These are phyloP conservation scores for Mesochorus sp. DNA, from an alignment of 2,888 invertebrate species.

Conservation along the genomic window DNA sequence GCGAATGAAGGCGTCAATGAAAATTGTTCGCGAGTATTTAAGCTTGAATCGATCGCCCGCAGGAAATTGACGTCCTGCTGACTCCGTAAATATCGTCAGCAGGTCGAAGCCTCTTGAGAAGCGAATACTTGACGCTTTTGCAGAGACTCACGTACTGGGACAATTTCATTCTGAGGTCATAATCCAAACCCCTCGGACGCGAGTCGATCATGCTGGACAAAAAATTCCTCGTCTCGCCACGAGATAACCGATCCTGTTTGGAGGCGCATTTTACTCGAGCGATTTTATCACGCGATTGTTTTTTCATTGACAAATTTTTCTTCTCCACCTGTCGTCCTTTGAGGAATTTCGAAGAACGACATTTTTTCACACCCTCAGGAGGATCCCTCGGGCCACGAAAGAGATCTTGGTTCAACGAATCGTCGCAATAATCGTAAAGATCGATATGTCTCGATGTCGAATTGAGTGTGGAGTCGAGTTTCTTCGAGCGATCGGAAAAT, in stretches of 20 bases:
- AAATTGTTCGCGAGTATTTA: not conserved
- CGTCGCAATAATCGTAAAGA: constrained; percentile 28
- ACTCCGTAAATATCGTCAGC: constrained; percentile 62
- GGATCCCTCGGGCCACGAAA: not conserved
- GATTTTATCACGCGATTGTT: not conserved
- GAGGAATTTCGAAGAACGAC: not conserved
- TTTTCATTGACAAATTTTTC: not conserved
- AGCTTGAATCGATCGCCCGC: constrained; percentile 26
- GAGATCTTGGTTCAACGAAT: constrained; percentile 26
- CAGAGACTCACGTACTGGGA: constrained; percentile 70
- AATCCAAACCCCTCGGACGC: constrained; percentile 50
- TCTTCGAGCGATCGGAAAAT: constrained; percentile 18
- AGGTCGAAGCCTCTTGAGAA: constrained; percentile 64
- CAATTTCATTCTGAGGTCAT: constrained; percentile 68
- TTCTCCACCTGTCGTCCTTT: not conserved
- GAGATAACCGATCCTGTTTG: not conserved
- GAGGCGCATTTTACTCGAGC: not conserved
- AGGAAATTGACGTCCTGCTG: constrained; percentile 54
- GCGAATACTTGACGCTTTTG: constrained; percentile 67
- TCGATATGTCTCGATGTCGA: constrained; percentile 56
- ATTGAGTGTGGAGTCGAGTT: constrained; percentile 45
- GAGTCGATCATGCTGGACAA: not conserved
- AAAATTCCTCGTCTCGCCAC: not conserved
- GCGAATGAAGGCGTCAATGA: no score
- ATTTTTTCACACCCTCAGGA: not conserved